Base-by-base conservation (phyloP, 2,113 vertebrate species). In the Pachyramphus minor region DNA sequence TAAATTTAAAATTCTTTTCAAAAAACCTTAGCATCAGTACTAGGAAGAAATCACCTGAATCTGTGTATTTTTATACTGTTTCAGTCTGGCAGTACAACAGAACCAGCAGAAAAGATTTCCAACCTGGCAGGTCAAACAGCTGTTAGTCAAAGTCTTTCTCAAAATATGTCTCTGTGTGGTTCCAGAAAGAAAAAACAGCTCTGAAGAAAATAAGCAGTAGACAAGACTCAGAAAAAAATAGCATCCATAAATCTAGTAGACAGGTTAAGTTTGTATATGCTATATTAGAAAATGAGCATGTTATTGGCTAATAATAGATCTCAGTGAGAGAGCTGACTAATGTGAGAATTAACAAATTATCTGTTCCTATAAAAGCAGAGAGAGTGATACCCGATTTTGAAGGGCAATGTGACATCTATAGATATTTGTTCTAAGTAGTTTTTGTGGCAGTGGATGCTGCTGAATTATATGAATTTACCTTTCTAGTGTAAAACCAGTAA, bases 1-100 rank as follows among this genome's bases (percentile, higher is more conserved):
- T 45, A 76, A 94, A 69, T 78, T 94, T 89, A 58, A 96, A 95
- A 81, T 87, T 84, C 35, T 81, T 23, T 52, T 84, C 24, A 64
- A 89, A 92, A 88, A 69, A 14, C 13, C 30, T 68, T 33, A 64
- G 30, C 2, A 1, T 81, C 84, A 67, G 45, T 82, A 93, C 42
- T 63, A 69, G 64, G 58, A 91, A 87, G 56, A 85, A 93, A 90
- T 83, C 49, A 82, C n/a, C 45, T 4, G 1, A 60, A 45, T 69
- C 45, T 49, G 30, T 83, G 71, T 73, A 73, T 76, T 93, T 94
- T 77, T 72, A 31, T 75, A 68, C 31, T 53, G 44, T 47, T 93
- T 77, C 53, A 79, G 63, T 73, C 75, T 93, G 49, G 72, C 53
- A 73, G 58, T 5, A 52, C 25, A 52, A 4, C 11, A 83, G 64